Base-by-base conservation (phyloP, 2,888 invertebrate genomes). In the Harpalus rufipes region DNA sequence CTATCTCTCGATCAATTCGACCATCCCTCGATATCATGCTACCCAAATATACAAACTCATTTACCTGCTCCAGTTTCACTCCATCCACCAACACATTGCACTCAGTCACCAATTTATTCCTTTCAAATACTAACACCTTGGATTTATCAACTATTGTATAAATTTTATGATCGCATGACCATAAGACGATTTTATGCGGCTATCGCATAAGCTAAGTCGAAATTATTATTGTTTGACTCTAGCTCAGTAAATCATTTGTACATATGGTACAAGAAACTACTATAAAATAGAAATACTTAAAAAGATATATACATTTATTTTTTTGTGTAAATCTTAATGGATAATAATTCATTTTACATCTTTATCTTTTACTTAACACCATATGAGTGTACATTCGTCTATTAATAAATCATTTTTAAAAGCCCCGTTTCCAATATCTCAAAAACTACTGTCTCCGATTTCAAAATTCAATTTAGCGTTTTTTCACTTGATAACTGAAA, bases 401-500 rank as follows among this genome's bases (percentile, higher is more conserved):
- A 68, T 51, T 12, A 51, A 68, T 68, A 68, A 25, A 39, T 68
- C 32, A 68, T 12, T 12, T 68, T 68, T 14, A 32, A 32, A 32
- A 25, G 32, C n/a, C 12, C 32, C n/a, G 68, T 68, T 68, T 68
- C 68, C 68, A 68, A 68, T 68, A 68, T 68, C 68, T 68, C 39
- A 68, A 32, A 68, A 68, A 68, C 68, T 68, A 68, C 39, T 68
- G 68, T 68, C 68, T 68, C 68, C 39, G 14, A 32, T 68, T 68
- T n/a, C 68, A 68, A 68, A 63, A 68, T 68, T 39, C 68, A 68
- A 68, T 68, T 25, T 68, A 68, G n/a, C 68, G 68, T 68, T 68
- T 68, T 68, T 68, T 68, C 68, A 39, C 32, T 68, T 68, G 68
- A 68, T 68, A 68, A 32, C 68, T 39, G n/a, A n/a, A 8, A 68